Evolutionary conservation across 2,888 invertebrate species (phyloP).

Genomic region (Deilephila elpenor): DNA sequence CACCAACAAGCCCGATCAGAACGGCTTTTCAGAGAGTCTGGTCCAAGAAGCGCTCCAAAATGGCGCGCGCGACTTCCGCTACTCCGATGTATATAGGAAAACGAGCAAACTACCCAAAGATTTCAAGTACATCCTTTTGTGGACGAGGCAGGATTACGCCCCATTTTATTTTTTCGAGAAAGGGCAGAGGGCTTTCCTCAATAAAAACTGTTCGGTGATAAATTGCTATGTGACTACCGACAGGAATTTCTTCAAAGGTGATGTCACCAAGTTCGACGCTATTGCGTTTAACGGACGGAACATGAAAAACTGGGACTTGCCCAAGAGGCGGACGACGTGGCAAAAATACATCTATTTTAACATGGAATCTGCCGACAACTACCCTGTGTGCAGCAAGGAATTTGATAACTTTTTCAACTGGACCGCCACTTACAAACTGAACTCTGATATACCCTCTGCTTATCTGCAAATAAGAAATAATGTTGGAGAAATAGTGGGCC

Average conservation of each 20-base stretch:
- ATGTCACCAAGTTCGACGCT: constrained; percentile 65
- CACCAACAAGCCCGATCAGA: constrained; percentile 41
- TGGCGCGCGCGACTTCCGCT: constrained; percentile 62
- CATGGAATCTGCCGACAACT: constrained; percentile 73
- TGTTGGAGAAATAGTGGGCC: constrained; percentile 63
- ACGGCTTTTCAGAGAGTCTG: constrained; percentile 46
- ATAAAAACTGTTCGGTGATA: constrained; percentile 64
- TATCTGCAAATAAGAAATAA: constrained; percentile 65
- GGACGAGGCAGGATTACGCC: constrained; percentile 60
- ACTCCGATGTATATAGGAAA: constrained; percentile 66
- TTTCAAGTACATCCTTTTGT: constrained; percentile 69
- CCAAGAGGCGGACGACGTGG: constrained; percentile 53
- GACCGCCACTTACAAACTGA: constrained; percentile 73
- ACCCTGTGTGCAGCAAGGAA: constrained; percentile 59
- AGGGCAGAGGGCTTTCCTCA: constrained; percentile 66
- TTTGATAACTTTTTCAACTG: constrained; percentile 76
- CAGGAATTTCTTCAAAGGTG: constrained; percentile 55
- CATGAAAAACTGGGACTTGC: constrained; percentile 50
- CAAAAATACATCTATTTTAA: constrained; percentile 75
- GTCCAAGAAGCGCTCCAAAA: constrained; percentile 65
- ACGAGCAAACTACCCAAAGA: constrained; percentile 54
- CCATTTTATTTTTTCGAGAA: constrained; percentile 63
- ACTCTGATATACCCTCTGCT: constrained; percentile 70
- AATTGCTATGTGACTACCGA: constrained; percentile 70
- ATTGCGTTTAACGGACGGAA: constrained; percentile 72